phyloP scores from a whole-genome alignment of 2,113 vertebrate genomes.

The Tichodroma muraria region DNA sequence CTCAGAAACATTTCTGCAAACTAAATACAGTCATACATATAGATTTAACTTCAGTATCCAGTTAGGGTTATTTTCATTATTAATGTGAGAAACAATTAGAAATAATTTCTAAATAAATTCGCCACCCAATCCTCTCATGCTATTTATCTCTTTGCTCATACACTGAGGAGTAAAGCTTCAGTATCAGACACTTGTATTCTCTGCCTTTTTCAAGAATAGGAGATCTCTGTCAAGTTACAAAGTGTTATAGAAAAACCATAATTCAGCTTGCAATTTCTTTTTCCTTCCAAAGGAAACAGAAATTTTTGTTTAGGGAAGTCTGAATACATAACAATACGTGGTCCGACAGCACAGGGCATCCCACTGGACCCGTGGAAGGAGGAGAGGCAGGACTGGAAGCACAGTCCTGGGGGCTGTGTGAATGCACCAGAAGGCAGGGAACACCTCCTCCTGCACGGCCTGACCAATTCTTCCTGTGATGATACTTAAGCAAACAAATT shows the following conservation, averaged over 20 bases:
- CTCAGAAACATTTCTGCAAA: not conserved
- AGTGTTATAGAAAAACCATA: not conserved
- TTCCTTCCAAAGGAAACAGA: not conserved
- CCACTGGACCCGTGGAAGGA: not conserved
- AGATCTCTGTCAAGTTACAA: not conserved
- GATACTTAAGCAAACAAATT: not conserved
- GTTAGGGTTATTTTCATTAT: not conserved
- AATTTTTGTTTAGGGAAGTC: not conserved
- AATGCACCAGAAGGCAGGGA: not conserved
- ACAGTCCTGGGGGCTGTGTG: not conserved
- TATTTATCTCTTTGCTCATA: not conserved
- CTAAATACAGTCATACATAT: not conserved
- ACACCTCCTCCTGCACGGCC: not conserved
- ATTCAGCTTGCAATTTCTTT: not conserved
- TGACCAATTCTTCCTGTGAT: not conserved
- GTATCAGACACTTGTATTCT: not conserved
- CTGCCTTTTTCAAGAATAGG: not conserved
- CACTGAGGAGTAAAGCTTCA: not conserved
- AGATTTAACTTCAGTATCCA: not conserved
- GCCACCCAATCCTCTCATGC: not conserved
- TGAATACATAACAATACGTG: not conserved
- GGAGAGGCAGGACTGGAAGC: not conserved
- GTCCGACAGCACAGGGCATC: not conserved
- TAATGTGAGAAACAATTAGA: not conserved
- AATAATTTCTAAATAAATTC: not conserved